Base-by-base conservation (phyloP, 2,888 invertebrate species). In the Deilephila porcellus region DNA sequence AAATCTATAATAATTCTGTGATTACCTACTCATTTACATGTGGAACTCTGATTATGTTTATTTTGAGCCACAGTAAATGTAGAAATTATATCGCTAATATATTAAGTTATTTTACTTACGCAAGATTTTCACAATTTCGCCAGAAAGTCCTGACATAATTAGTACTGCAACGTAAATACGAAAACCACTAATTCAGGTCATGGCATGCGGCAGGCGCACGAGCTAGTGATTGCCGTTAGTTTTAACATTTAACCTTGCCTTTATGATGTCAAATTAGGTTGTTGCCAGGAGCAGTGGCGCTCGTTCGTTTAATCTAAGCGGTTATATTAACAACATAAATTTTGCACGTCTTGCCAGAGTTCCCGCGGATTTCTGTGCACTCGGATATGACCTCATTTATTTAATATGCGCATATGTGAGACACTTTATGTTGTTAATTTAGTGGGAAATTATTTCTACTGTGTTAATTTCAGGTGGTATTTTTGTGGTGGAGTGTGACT, bases 331-430 rank as follows among this genome's bases (percentile, higher is more conserved):
- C 81, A 81, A 79, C 83, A 86, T 86, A 88, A 83, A 87, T 87
- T 85, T 79, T 76, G 78, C 76, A 78, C 77, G 78, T 78, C 79
- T 75, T 79, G 74, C 78, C 81, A 76, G 74, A 78, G 76, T 78
- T 77, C 79, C 74, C 75, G 77, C 81, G 82, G 83, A 85, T 84
- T 87, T 85, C 80, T 78, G 75, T 79, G 74, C 79, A 81, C 81
- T 78, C 78, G 81, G 80, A 83, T 83, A 81, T 82, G 75, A 79
- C 80, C 79, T 80, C 80, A 77, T 84, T 84, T 83, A 85, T 85
- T 85, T 85, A 85, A 83, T 85, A 88, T 86, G 86, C 86, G 83
- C 88, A 86, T 87, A 86, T 85, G 85, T 88, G 85, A 86, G 85
- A 82, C 79, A 77, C 80, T 83, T 83, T 85, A 81, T 80, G 81